Percentiles rank a stretch among this genome's conserved stretches.
Conservation (phyloP, 2,888 invertebrate genomes). For the Acanthosepion esculentum region DNA sequence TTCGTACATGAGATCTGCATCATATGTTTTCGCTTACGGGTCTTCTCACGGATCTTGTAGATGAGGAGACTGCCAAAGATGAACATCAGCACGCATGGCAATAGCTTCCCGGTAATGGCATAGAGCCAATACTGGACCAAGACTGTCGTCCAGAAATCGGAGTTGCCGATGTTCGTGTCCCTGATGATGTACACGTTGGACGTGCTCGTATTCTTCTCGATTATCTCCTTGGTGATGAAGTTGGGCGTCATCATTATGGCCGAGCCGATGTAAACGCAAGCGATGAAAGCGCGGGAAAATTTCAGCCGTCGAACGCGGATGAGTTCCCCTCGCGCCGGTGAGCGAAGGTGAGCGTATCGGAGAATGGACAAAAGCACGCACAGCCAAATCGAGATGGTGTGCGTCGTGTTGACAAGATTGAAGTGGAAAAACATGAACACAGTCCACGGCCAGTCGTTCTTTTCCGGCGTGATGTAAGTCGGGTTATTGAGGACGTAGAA, state of each 20-base stretch:
- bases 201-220: conserved; percentile 57
- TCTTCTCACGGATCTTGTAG: conserved; percentile 67
- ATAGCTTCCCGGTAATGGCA: conserved; percentile 91
- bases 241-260: conserved; percentile 88
- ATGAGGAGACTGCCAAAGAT: conserved; percentile 77
- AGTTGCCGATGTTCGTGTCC: conserved; percentile 60
- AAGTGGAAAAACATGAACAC: conserved; percentile 82
- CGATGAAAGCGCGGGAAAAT: conserved; percentile 84
- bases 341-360: conserved; percentile 83
- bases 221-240: conserved; percentile 82
- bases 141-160: conserved; percentile 62
- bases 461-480: conserved; percentile 58
- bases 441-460: conserved; percentile 74
- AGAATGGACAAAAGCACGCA: conserved; percentile 93
- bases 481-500: conserved; percentile 68
- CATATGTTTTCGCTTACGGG: conserved; percentile 63
- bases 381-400: conserved; percentile 93
- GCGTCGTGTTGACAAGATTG: conserved; percentile 88
- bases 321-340: conserved; percentile 84
- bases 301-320: conserved; percentile 81
- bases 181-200: conserved; percentile 61
- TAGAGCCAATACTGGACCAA: conserved; percentile 88
- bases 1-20: conserved; percentile 65
- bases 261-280: conserved; percentile 88
- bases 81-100: conserved; percentile 90